Evolutionary conservation across 2,888 invertebrate genomes (phyloP).

Genomic region (Protonemura montana): DNA sequence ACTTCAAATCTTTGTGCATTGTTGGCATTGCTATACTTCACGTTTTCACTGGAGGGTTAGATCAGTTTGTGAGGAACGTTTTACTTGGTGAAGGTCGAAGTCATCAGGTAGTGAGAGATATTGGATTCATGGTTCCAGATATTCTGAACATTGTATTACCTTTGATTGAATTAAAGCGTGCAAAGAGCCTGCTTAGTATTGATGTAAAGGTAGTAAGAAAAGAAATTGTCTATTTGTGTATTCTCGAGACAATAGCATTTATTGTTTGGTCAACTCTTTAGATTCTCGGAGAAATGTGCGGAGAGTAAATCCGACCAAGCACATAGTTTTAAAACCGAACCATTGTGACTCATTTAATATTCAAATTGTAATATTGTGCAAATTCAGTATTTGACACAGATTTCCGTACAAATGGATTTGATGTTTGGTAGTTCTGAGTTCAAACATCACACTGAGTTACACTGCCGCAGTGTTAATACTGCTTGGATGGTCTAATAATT

Average conservation of each 20-base stretch:
- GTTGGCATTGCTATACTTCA: slow-evolving; percentile 68
- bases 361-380: too few relatives aligned
- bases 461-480: too few relatives aligned
- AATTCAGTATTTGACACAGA: too few relatives aligned
- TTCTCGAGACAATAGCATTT: background rate
- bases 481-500: too few relatives aligned
- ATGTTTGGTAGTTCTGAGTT: too few relatives aligned
- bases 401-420: too few relatives aligned
- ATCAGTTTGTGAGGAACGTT: slow-evolving; percentile 72
- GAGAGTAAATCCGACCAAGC: too few relatives aligned
- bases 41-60: slow-evolving; percentile 69
- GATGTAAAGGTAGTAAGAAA: background rate
- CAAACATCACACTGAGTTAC: too few relatives aligned
- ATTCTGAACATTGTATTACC: slow-evolving; percentile 27
- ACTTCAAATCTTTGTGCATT: slow-evolving; percentile 65
- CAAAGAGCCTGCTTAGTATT: background rate
- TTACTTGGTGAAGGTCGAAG: slow-evolving; percentile 69
- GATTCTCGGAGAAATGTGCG: too few relatives aligned
- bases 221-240: background rate
- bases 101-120: slow-evolving; percentile 65
- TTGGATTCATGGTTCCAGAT: slow-evolving; percentile 42
- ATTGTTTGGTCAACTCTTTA: slow-evolving; percentile 24
- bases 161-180: slow-evolving; percentile 16
- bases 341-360: too few relatives aligned
- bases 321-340: too few relatives aligned